Conservation (phyloP, 2,797 vertebrate species). For the Lycodopsis pacificus region DNA sequence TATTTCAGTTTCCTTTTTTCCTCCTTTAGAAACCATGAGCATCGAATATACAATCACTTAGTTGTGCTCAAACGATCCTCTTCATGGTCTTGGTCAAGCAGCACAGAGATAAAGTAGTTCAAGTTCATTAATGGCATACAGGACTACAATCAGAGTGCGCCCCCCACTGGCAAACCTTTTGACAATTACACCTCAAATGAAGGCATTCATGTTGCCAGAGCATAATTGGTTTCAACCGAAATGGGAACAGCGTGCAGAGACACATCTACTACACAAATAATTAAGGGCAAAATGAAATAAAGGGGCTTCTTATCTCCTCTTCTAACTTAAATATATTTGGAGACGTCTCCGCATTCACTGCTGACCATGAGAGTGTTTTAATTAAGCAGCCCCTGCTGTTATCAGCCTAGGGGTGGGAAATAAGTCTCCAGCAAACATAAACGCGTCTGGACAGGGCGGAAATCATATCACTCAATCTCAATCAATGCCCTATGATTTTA, state of each 20-base stretch:
- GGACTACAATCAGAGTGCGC: constrained; percentile 90
- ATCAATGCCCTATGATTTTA: constrained; percentile 1
- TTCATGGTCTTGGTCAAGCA: constrained; percentile 41
- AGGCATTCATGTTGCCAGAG: constrained; percentile 54
- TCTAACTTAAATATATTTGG: constrained; percentile 6
- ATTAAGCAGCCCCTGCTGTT: constrained; percentile 26
- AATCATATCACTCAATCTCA: background rate
- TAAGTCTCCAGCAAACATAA: background rate
- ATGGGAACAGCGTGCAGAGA: constrained; percentile 27
- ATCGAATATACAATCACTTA: constrained; percentile 38
- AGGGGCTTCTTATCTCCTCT: background rate
- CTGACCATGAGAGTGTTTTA: background rate
- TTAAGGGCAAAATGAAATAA: background rate
- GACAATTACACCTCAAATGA: constrained; percentile 55
- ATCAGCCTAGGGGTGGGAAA: background rate
- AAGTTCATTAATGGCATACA: constrained; percentile 82
- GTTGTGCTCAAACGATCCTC: constrained; percentile 48
- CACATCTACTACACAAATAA: constrained; percentile 12
- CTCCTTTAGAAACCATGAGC: background rate
- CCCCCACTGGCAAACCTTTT: constrained; percentile 86
- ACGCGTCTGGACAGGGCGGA: background rate
- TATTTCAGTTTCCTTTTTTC: background rate
- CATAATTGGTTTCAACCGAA: constrained; percentile 57
- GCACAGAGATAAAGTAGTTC: constrained; percentile 82
- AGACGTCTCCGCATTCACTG: constrained; percentile 28